phyloP scores from a whole-genome alignment of 2,797 vertebrate species.

The Schizothorax lantsangensis region DNA sequence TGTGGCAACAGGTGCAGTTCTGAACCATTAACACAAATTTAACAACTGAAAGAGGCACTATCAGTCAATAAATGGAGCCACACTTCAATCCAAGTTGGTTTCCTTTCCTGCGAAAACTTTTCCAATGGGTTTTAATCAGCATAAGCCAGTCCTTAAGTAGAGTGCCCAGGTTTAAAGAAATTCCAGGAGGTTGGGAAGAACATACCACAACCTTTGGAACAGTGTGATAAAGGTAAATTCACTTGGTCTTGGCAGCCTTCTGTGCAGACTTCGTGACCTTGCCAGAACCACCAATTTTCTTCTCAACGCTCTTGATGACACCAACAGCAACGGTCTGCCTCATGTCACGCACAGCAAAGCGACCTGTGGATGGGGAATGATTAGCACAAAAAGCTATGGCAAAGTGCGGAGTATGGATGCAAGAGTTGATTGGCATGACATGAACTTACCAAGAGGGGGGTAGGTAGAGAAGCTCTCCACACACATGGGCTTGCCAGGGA shows the following conservation, averaged over 20 bases:
- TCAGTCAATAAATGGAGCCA: constrained; percentile 72
- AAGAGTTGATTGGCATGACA: fast-evolving
- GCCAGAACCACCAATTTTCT: constrained; percentile 63
- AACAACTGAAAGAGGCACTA: constrained; percentile 77
- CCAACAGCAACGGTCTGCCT: constrained; percentile 76
- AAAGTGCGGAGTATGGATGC: not conserved
- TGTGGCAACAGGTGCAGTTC: constrained; percentile 78
- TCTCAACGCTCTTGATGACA: constrained; percentile 70
- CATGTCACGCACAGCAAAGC: constrained; percentile 73
- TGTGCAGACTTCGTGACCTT: constrained; percentile 70
- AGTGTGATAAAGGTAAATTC: constrained; percentile 60
- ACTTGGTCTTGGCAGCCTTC: constrained; percentile 68
- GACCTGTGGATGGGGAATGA: constrained; percentile 52
- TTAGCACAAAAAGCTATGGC: not conserved
- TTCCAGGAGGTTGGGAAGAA: constrained; percentile 57
- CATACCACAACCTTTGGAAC: constrained; percentile 56
- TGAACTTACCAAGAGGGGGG: constrained; percentile 68
- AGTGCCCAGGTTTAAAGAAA: constrained; percentile 67
- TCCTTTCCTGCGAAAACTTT: constrained; percentile 75
- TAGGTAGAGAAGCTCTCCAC: constrained; percentile 72
- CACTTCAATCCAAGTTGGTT: constrained; percentile 55
- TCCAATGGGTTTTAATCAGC: constrained; percentile 74
- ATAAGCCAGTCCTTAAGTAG: constrained; percentile 74
- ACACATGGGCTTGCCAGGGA: constrained; percentile 77
- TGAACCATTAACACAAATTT: constrained; percentile 79